Evolutionary conservation across 2,888 invertebrate genomes (phyloP), one percentile per base, ranked within the genome.

Genomic region (Pterostichus madidus): DNA sequence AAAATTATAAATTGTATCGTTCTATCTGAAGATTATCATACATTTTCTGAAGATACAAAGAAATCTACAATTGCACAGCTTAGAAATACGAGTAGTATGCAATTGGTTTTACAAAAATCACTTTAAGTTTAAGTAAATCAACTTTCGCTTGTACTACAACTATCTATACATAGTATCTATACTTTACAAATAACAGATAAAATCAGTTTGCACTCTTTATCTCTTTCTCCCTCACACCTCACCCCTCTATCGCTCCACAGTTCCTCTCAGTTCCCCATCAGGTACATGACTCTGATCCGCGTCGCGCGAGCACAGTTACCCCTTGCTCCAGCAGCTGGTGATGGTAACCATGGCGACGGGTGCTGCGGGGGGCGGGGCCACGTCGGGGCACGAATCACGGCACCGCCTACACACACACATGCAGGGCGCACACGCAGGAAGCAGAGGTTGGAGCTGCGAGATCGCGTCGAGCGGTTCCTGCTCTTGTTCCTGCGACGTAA

Each of bases 331-430:
- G 35, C 32, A 6, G 35, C 64, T 32, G 31, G 39, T 64, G 35
- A 32, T 56, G 53, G 82, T 82, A 59, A 76, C 82, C 61, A 82
- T 82, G 82, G 76, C 75, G 61, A 82, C 82, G 59, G 56, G 61
- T 75, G 56, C 35, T 80, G 61, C 46, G 49, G 68, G 77, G 77
- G 82, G 82, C 76, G 76, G 82, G 82, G 82, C 76, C 49, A 75
- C 11, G 46, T 35, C n/a, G 31, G 76, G 82, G 82, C 75, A 82
- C 82, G 82, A 82, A 82, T 82, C 82, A 82, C 82, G 31, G 76
- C 82, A 82, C 61, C 76, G 82, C 82, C 75, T 46, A 31, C 75
- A 81, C 81, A 71, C 80, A 80, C 71, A 71, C 53, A 80, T 46
- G 64, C 64, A 64, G 13, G 49, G 75, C 75, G 53, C 53, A 53